Evolutionary conservation across 2,113 vertebrate species (phyloP), one percentile per base, ranked within the genome.

Genomic region (Salvelinus fontinalis): DNA sequence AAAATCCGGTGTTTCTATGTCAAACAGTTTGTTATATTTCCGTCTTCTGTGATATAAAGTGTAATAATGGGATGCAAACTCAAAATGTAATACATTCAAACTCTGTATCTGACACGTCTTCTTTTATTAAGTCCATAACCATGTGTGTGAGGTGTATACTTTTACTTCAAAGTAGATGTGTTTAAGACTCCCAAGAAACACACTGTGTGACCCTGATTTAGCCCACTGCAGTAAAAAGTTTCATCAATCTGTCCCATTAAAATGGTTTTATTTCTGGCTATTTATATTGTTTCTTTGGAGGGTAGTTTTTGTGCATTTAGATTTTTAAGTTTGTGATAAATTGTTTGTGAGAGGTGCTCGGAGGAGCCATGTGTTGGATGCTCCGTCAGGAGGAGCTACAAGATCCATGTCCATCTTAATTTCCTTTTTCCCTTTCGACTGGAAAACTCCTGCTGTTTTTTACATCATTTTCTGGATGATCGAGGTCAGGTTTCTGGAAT

Each of bases 401-500:
- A 13, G 76, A 79, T 65, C 70, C 16, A 54, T 31, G 5, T 67
- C 27, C 26, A 29, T 9, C 44, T 66, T 70, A 14, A 72, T 8
- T 75, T 66, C 34, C 5, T 34, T 34, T 7, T 34, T 6, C 39
- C 9, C 9, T 73, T 16, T 76, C 16, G 51, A 73, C 14, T 69
- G 70, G 69, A 60, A 62, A 59, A 4, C 9, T 1, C 3, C 16
- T 62, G 80, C 83, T 90, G 89, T 66, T 91, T 90, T 88, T 81
- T 27, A 29, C 81, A 89, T 90, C 22, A 48, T 78, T 49, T 26
- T 77, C 74, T 62, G 66, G 39, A 78, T 76, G 77, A 89, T 83
- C 75, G 83, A 88, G 4, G 66, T 1, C 64, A 44, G 71, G 74
- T 78, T 81, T 89, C 90, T 93, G 92, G 87, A 91, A 79, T 78